These are phyloP conservation scores for Erythrocebus patas DNA, from an alignment of 2,113 vertebrate genomes.

Conservation along the genomic window DNA sequence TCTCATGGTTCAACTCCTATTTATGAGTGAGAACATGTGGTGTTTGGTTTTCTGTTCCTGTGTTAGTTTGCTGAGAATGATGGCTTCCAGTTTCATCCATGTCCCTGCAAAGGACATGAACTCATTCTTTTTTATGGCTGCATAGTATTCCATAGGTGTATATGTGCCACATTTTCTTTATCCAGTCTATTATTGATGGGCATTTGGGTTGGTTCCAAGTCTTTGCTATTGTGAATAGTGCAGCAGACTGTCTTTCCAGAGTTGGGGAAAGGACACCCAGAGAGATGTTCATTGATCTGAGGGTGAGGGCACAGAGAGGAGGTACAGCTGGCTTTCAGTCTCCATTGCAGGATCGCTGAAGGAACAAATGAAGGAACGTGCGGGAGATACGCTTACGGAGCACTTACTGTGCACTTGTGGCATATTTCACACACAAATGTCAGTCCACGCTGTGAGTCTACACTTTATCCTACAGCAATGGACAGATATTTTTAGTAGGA, in stretches of 20 bases:
- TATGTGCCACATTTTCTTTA: too few species aligned
- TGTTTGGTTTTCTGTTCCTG: too few species aligned
- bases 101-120: too few species aligned
- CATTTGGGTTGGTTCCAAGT: too few species aligned
- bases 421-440: not conserved
- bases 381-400: fast-evolving
- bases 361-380: not conserved
- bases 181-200: too few species aligned
- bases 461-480: not conserved
- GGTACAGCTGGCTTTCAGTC: not conserved
- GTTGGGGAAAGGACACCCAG: not conserved
- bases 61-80: too few species aligned
- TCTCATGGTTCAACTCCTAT: too few species aligned
- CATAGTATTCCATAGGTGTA: too few species aligned
- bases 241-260: not conserved
- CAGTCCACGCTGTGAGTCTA: not conserved
- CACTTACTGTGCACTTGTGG: fast-evolving
- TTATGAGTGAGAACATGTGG: too few species aligned
- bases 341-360: not conserved
- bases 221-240: too few species aligned
- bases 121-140: too few species aligned
- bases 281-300: not conserved
- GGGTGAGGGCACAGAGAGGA: not conserved
- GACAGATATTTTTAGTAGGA: not conserved
- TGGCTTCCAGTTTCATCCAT: too few species aligned